phyloP scores from a whole-genome alignment of 2,888 invertebrate species.

The Dicroscelio sp. region DNA sequence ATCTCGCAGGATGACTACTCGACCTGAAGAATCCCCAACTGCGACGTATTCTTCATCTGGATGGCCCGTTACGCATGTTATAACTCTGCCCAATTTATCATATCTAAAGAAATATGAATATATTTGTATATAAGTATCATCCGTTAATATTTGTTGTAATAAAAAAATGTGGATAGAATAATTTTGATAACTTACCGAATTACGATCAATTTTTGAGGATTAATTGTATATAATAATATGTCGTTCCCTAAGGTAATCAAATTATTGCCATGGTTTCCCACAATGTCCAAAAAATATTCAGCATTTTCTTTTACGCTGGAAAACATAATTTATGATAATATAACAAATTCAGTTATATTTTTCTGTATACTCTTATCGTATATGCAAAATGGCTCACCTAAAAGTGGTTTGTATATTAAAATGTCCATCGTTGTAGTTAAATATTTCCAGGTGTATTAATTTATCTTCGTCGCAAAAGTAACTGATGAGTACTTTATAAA shows the following conservation, averaged over 20 bases:
- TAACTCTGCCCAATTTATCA: conserved; percentile 86
- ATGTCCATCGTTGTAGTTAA: conserved; percentile 88
- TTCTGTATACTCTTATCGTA: not conserved
- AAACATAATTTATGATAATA: not conserved
- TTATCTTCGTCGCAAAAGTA: conserved; percentile 82
- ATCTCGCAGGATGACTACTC: conserved; percentile 93
- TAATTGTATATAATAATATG: conserved; percentile 88
- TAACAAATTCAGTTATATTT: not conserved
- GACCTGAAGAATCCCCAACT: conserved; percentile 94
- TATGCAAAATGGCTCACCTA: too few species aligned
- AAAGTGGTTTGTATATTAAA: conserved; percentile 40
- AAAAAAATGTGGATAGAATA: not conserved
- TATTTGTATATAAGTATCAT: conserved; percentile 20
- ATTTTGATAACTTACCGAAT: conserved; percentile 86
- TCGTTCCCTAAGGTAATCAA: conserved; percentile 89
- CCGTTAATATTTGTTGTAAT: too few species aligned
- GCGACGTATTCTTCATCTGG: conserved; percentile 93
- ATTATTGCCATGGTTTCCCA: conserved; percentile 90
- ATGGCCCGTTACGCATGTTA: conserved; percentile 94
- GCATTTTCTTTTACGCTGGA: conserved; percentile 78
- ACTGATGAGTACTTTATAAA: conserved; percentile 87
- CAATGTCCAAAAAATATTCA: conserved; percentile 90
- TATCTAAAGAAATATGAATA: conserved; percentile 25
- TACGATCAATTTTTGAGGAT: conserved; percentile 87
- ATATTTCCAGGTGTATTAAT: conserved; percentile 84